A percentile compares a stretch with the other conserved stretches of the same genome.
Conservation (phyloP, 1,140 invertebrate species). For the Cydia strobilella region DNA sequence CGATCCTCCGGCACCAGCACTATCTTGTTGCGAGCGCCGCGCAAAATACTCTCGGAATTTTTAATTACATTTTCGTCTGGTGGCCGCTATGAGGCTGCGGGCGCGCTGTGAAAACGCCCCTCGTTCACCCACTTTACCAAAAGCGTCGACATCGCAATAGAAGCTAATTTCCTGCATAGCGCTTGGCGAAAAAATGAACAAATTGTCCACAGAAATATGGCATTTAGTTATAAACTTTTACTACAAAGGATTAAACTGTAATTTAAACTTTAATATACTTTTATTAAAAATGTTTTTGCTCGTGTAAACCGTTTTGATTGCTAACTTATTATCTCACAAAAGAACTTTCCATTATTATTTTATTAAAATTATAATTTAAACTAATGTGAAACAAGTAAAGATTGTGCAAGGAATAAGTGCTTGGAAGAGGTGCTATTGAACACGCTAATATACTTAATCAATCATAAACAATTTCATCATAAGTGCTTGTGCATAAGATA, state of each 20-base stretch:
- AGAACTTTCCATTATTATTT: background rate
- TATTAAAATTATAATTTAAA: background rate
- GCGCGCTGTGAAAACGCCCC: conserved; percentile 68
- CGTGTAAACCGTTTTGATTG: background rate
- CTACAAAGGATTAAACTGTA: conserved; percentile 35
- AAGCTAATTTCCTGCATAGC: conserved; percentile 79
- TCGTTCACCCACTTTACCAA: conserved; percentile 74
- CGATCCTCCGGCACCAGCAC: conserved; percentile 69
- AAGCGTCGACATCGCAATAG: conserved; percentile 78
- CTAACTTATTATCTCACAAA: background rate
- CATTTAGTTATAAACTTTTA: conserved; percentile 44
- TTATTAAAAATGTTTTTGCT: conserved; percentile 2
- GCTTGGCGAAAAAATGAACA: conserved; percentile 69
- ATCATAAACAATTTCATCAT: conserved; percentile 39
- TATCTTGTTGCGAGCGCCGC: conserved; percentile 75
- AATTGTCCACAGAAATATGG: conserved; percentile 59
- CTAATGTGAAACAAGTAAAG: background rate
- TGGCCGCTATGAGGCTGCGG: conserved; percentile 67
- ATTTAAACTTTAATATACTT: conserved; percentile 44
- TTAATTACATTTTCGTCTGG: conserved; percentile 80
- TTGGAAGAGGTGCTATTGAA: conserved; percentile 42
- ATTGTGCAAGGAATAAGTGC: conserved; percentile 47
- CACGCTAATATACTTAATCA: conserved; percentile 49
- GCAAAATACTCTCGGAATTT: conserved; percentile 79
- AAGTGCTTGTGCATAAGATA: conserved; percentile 66